Evolutionary conservation across 1,140 invertebrate species (phyloP).

Genomic region (Zaprionus davidi): DNA sequence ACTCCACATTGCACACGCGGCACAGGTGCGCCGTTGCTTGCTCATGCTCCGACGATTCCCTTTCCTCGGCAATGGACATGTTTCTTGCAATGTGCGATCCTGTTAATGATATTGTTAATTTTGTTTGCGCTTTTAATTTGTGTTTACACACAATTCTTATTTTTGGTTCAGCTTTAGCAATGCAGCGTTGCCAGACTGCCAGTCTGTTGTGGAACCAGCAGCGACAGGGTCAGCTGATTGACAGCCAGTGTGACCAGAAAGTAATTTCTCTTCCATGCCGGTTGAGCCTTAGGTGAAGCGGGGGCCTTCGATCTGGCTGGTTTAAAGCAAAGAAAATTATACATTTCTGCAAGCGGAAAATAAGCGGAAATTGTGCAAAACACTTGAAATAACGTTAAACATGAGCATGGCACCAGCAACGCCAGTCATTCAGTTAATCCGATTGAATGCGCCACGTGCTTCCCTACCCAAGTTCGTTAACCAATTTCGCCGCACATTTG

Average conservation of each 20-base stretch:
- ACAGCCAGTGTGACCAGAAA: conserved; percentile 27
- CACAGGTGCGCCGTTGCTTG: conserved; percentile 15
- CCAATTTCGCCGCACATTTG: conserved; percentile 40
- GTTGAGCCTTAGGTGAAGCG: conserved; percentile 19
- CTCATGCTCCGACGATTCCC: background rate
- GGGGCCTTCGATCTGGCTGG: conserved; percentile 32
- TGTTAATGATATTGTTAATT: background rate
- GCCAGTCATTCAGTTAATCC: conserved; percentile 58
- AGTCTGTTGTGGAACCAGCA: background rate
- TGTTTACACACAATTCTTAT: conserved; percentile 22
- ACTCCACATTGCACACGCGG: conserved; percentile 54
- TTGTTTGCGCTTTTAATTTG: conserved; percentile 6
- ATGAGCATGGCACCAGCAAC: conserved; percentile 56
- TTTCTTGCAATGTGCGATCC: background rate
- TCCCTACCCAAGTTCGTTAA: conserved; percentile 36
- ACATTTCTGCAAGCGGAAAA: conserved; percentile 28
- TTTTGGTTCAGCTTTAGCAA: background rate
- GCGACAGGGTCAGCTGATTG: conserved; percentile 40
- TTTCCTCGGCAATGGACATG: conserved; percentile 27
- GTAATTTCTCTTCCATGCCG: conserved; percentile 50
- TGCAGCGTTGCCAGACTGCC: conserved; percentile 23
- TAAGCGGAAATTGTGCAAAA: conserved; percentile 14
- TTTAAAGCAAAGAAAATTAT: conserved; percentile 27
- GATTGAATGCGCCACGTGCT: conserved; percentile 45
- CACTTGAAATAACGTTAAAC: conserved; percentile 3